Base-by-base conservation (phyloP, 2,888 invertebrate species). In the Xylocampa areola region DNA sequence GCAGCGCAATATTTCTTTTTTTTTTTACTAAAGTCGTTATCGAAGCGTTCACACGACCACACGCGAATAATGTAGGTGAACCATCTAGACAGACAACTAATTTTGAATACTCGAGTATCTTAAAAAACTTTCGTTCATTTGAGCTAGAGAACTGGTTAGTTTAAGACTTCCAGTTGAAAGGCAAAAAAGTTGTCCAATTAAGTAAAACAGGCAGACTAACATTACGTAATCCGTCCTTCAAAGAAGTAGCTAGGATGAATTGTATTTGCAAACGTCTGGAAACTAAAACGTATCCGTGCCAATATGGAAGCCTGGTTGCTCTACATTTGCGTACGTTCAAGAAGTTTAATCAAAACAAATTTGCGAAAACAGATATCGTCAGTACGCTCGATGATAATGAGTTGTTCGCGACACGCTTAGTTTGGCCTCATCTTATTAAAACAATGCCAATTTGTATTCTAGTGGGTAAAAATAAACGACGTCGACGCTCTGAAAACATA, bases 401-500 rank as follows among this genome's bases (percentile, higher is more conserved):
- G 72, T 73, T 74, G 75, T 71, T 74, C 65, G 72, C 75, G 74
- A 66, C 75, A 67, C 70, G 71, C 75, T 75, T 74, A 75, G 77
- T 74, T 75, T 37, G 50, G 53, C 72, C 68, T 62, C 75, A 68
- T 76, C 77, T 77, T 75, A 68, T 75, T 77, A 71, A 75, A 75
- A 75, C 75, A 75, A 75, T 75, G 77, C 58, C 77, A 77, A 75
- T 75, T 75, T 77, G 72, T 75, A 75, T 75, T 75, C 75, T 77
- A 68, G 75, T 71, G 72, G 75, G 75, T 74, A 74, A 77, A 68
- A 75, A 76, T 68, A 75, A 71, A 66, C 59, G 75, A 64, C 50
- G 63, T 61, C 54, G 71, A 23, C 68, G 75, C 63, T 66, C 60
- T 60, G 63, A 63, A 76, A 73, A 74, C 76, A 73, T 76, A 76